Evolutionary conservation across 92 coral and sea anemone genomes (phyloP).

Genomic region (Montipora capitata): DNA sequence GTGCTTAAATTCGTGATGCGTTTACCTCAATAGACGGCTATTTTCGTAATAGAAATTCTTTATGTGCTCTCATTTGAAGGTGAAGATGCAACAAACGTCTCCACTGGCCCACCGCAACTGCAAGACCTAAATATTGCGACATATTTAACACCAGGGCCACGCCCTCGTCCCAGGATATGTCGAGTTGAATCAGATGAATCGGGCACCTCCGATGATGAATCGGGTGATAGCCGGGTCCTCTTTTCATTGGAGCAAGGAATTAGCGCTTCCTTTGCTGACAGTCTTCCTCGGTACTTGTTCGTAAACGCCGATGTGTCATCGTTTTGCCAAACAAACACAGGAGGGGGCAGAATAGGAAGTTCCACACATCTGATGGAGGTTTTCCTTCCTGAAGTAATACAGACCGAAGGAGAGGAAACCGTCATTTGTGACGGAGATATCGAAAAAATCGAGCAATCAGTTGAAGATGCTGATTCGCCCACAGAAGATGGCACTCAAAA

Average conservation of each 20-base stretch:
- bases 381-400: slow-evolving; percentile 29
- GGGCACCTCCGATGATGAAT: slow-evolving; percentile 1
- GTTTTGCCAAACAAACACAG: slow-evolving; percentile 23
- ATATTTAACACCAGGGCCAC: slow-evolving; percentile 37
- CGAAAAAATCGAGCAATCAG: neutral
- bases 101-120: neutral
- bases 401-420: slow-evolving; percentile 35
- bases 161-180: slow-evolving; percentile 12
- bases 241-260: slow-evolving; percentile 25
- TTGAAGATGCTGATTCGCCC: neutral
- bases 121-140: slow-evolving; percentile 39
- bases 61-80: slow-evolving; percentile 12
- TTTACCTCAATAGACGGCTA: neutral
- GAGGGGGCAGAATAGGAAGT: neutral
- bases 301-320: slow-evolving; percentile 25
- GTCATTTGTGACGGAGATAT: slow-evolving; percentile 21
- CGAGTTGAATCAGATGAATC: slow-evolving; percentile 19
- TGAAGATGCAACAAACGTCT: neutral
- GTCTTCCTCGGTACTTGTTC: slow-evolving; percentile 39
- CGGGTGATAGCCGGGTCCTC: slow-evolving; percentile 20
- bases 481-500: neutral
- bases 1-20: neutral
- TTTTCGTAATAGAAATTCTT: neutral
- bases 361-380: slow-evolving; percentile 30
- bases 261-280: slow-evolving; percentile 22